Conservation (phyloP, 2,797 vertebrate genomes). For the Sandelia bainsii region DNA sequence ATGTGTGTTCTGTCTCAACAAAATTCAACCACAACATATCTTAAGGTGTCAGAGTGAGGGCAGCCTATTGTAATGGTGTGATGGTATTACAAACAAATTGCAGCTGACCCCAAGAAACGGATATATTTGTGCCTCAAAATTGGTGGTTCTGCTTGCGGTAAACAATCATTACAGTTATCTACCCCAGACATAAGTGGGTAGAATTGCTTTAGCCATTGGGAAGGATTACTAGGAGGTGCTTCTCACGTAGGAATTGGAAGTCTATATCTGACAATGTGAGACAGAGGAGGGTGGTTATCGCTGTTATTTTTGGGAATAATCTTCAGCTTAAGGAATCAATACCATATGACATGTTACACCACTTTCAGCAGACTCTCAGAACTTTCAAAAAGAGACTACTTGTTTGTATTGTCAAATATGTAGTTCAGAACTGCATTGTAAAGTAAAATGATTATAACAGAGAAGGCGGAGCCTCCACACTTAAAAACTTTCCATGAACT, state of each 20-base stretch:
- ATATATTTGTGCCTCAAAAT: slow-evolving; percentile 45
- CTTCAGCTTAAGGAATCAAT: background rate
- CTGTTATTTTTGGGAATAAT: slow-evolving; percentile 20
- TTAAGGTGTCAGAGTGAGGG: slow-evolving; percentile 26
- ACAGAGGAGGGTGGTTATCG: background rate
- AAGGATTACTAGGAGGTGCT: slow-evolving; percentile 50
- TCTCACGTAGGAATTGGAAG: slow-evolving; percentile 35
- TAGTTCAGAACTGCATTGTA: background rate
- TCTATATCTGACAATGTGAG: slow-evolving; percentile 7
- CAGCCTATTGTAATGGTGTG: slow-evolving; percentile 1
- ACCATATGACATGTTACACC: background rate
- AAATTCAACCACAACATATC: slow-evolving; percentile 2
- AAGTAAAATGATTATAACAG: background rate
- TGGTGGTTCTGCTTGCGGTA: slow-evolving; percentile 19
- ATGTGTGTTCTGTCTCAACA: background rate
- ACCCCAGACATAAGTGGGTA: slow-evolving; percentile 32
- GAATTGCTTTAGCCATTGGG: slow-evolving; percentile 49
- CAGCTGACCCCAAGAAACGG: slow-evolving; percentile 38
- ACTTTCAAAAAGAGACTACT: slow-evolving; percentile 5
- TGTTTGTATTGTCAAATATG: background rate
- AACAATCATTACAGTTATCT: slow-evolving; percentile 60
- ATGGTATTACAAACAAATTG: slow-evolving; percentile 45
- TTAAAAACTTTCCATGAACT: background rate
- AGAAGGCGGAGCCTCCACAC: background rate
- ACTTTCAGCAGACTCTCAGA: slow-evolving; percentile 1